phyloP scores from a whole-genome alignment of 2,888 invertebrate genomes.

The Tachina lurida region DNA sequence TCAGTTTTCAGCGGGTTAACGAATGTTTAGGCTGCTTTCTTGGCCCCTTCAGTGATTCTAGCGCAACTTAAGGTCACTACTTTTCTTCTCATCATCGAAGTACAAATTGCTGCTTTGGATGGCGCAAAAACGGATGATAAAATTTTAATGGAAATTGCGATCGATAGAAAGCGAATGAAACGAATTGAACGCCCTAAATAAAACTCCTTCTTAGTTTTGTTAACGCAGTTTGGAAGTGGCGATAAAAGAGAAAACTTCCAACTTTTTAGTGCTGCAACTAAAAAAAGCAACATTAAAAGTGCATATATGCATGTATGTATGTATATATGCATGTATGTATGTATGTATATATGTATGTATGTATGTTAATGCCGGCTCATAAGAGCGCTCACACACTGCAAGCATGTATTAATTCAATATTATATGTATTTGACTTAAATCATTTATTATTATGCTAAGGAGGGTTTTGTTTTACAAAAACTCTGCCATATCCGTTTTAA shows the following conservation, averaged over 20 bases:
- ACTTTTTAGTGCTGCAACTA: slow-evolving; percentile 18
- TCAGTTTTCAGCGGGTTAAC: too few relatives aligned
- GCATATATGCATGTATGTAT: slow-evolving; percentile 6
- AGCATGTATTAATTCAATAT: background rate
- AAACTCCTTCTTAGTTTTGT: slow-evolving; percentile 39
- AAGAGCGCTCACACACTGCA: background rate
- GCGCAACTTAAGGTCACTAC: too few relatives aligned
- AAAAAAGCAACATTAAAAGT: slow-evolving; percentile 27
- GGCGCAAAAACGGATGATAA: too few relatives aligned
- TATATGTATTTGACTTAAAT: slow-evolving; percentile 34
- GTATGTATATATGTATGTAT: background rate
- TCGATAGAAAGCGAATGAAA: background rate
- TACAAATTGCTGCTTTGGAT: too few relatives aligned
- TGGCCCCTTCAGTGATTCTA: too few relatives aligned
- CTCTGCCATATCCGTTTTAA: slow-evolving; percentile 49
- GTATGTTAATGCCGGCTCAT: background rate
- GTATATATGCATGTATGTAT: slow-evolving; percentile 6
- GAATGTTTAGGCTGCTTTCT: too few relatives aligned
- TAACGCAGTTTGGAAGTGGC: slow-evolving; percentile 22
- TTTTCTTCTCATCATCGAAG: too few relatives aligned
- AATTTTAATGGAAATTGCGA: too few relatives aligned
- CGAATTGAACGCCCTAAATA: background rate
- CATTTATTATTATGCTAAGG: slow-evolving; percentile 59
- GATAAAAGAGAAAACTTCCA: slow-evolving; percentile 21
- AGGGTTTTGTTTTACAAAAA: slow-evolving; percentile 47